Percentiles rank a stretch among this genome's conserved stretches.
phyloP scores from a whole-genome alignment of 2,797 vertebrate species.

The Thalassophryne amazonica region DNA sequence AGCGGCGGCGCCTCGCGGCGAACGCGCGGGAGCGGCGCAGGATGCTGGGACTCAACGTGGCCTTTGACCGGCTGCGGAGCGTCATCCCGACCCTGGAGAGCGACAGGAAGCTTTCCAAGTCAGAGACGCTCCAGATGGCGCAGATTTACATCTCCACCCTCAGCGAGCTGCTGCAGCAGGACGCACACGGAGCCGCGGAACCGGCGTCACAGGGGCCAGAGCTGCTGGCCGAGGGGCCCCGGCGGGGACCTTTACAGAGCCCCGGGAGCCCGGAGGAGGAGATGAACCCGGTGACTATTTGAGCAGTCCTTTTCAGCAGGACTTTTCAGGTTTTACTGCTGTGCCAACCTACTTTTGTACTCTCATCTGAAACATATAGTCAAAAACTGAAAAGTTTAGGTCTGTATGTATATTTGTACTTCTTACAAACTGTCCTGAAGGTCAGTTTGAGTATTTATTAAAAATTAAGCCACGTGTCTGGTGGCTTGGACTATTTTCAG shows the following conservation, averaged over 20 bases:
- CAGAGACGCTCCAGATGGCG: constrained; percentile 82
- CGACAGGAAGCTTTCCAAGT: constrained; percentile 81
- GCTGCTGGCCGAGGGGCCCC: neutral
- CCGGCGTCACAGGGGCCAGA: neutral
- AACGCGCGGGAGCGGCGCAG: constrained; percentile 82
- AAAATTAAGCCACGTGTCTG: too few species aligned
- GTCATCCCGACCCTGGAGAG: constrained; percentile 80
- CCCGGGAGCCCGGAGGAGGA: too few species aligned
- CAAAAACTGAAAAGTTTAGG: too few species aligned
- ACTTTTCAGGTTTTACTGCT: too few species aligned
- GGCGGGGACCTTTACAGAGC: neutral
- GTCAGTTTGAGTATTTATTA: too few species aligned
- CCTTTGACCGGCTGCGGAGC: constrained; percentile 82
- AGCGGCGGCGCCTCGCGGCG: constrained; percentile 73
- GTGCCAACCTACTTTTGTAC: too few species aligned
- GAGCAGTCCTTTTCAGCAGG: too few species aligned
- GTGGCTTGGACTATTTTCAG: too few species aligned
- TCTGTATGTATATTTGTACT: too few species aligned
- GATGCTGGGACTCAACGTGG: constrained; percentile 81
- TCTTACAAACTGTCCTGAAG: too few species aligned
- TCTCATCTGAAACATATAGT: too few species aligned
- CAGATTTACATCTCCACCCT: constrained; percentile 82
- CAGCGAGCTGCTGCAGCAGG: constrained; percentile 71
- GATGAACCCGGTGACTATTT: too few species aligned
- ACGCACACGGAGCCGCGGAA: neutral